These are phyloP conservation scores for Ceratoteleas bidentatus DNA, from an alignment of 1,140 invertebrate genomes.

Conservation along the genomic window DNA sequence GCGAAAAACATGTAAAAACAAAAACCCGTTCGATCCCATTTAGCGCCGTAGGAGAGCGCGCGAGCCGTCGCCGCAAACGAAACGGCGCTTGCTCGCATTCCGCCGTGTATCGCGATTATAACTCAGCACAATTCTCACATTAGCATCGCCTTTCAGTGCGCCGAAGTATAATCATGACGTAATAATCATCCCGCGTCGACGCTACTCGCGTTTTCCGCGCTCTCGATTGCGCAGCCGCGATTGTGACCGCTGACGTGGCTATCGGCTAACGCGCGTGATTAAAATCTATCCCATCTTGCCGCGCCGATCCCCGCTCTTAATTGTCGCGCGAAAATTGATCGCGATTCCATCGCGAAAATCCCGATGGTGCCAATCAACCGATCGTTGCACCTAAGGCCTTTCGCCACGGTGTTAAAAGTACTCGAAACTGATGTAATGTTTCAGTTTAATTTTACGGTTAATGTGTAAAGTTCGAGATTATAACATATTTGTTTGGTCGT, in stretches of 20 bases:
- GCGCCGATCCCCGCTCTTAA: slow-evolving; percentile 12
- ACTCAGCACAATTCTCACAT: slow-evolving; percentile 17
- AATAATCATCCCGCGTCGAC: slow-evolving; percentile 38
- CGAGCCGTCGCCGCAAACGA: too few species aligned
- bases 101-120: too few species aligned
- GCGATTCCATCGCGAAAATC: neutral
- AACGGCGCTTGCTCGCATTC: too few species aligned
- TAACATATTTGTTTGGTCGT: too few species aligned
- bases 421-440: too few species aligned
- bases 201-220: slow-evolving; percentile 39
- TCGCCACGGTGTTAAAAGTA: slow-evolving; percentile 5
- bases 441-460: too few species aligned
- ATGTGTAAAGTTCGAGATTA: too few species aligned
- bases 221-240: slow-evolving; percentile 23
- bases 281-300: slow-evolving; percentile 52
- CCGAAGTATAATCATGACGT: slow-evolving; percentile 44
- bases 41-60: too few species aligned
- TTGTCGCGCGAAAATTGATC: slow-evolving; percentile 29
- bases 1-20: too few species aligned
- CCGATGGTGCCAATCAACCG: too few species aligned
- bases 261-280: slow-evolving; percentile 47
- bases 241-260: slow-evolving; percentile 52
- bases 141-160: slow-evolving; percentile 36
- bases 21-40: too few species aligned
- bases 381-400: too few species aligned